Evolutionary conservation across 2,113 vertebrate species (phyloP).

Genomic region (Beaufortia kweichowensis): DNA sequence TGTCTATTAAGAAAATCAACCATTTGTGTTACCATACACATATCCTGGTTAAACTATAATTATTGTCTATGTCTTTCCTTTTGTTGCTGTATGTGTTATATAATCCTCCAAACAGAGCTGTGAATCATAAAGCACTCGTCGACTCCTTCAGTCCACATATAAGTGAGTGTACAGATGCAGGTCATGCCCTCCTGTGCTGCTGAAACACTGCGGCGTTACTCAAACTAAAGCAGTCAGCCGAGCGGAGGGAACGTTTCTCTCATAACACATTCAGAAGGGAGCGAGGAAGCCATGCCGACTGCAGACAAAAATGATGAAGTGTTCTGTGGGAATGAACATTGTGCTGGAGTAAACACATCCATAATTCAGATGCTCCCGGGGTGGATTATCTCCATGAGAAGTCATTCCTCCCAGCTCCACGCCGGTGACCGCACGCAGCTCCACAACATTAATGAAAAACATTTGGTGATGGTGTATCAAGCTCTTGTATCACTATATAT

Average conservation of each 20-base stretch:
- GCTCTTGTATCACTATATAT: background rate
- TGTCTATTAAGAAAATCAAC: too few relatives aligned
- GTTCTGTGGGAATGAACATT: background rate
- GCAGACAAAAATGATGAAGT: background rate
- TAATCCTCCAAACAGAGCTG: too few relatives aligned
- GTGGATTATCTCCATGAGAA: background rate
- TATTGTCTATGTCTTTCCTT: too few relatives aligned
- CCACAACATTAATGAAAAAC: background rate
- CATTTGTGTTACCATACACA: too few relatives aligned
- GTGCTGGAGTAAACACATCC: conserved; percentile 27
- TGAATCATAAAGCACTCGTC: too few relatives aligned
- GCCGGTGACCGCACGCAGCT: background rate
- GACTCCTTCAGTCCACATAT: too few relatives aligned
- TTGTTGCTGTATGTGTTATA: too few relatives aligned
- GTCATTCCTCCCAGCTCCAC: background rate
- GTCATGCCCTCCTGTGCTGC: conserved; percentile 4
- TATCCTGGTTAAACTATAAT: too few relatives aligned
- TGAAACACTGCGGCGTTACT: conserved; percentile 25
- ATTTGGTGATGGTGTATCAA: background rate
- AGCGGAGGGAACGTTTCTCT: background rate
- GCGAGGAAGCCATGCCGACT: background rate
- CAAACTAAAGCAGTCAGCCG: background rate
- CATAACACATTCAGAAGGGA: background rate
- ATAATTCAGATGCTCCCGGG: conserved; percentile 7
- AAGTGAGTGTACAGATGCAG: too few relatives aligned